Evolutionary conservation across 2,797 vertebrate species (phyloP).

Genomic region (Aulostomus chinensis): DNA sequence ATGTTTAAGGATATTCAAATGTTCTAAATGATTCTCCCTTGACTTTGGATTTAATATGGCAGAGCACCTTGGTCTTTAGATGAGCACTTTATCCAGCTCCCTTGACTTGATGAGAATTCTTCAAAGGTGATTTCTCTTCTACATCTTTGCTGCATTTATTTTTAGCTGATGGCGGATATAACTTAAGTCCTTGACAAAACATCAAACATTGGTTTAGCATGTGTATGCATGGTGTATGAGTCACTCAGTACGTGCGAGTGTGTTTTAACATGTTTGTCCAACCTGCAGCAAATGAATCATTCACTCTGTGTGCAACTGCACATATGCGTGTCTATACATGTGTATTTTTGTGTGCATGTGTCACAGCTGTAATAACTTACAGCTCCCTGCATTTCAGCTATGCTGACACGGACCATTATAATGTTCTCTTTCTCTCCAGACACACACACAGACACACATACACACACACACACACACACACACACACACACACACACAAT

Average conservation of each 20-base stretch:
- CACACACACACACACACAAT: constrained; percentile 17
- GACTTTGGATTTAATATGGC: constrained; percentile 56
- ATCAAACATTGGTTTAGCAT: constrained; percentile 65
- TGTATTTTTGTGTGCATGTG: constrained; percentile 32
- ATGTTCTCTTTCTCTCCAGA: constrained; percentile 25
- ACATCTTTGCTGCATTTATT: constrained; percentile 56
- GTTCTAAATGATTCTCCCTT: constrained; percentile 57
- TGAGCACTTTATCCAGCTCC: constrained; percentile 23
- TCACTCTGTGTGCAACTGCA: constrained; percentile 38
- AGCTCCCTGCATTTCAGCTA: constrained; percentile 63
- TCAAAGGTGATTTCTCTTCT: constrained; percentile 59
- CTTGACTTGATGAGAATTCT: constrained; percentile 43
- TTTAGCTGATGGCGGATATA: constrained; percentile 61
- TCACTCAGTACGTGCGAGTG: constrained; percentile 63
- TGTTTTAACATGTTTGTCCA: constrained; percentile 76
- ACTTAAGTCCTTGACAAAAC: constrained; percentile 69
- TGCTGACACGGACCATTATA: constrained; percentile 60
- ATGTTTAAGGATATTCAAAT: constrained; percentile 49
- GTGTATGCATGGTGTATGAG: constrained; percentile 63
- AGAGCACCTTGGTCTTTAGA: constrained; percentile 53
- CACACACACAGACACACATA: constrained; percentile 6
- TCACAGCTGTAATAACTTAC: constrained; percentile 72
- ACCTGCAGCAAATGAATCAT: constrained; percentile 65
- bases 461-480: constrained; percentile 10
- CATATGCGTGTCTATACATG: constrained; percentile 41